Conservation (phyloP, 2,888 invertebrate species). For the Lasiommata megera region DNA sequence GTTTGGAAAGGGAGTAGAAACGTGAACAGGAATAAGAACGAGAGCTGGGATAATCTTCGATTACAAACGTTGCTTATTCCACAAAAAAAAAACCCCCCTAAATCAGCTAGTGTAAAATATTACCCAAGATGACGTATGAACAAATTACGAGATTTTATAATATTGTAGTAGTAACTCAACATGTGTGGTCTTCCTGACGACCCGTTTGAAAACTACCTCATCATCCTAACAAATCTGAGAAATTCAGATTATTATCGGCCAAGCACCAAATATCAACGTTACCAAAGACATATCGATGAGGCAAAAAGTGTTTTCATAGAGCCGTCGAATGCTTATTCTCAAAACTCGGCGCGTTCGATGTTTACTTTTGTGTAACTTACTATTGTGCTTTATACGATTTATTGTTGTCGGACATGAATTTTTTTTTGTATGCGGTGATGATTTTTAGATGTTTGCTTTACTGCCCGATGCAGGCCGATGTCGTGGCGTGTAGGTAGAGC, state of each 20-base stretch:
- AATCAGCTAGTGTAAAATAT: no score
- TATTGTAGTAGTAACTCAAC: not conserved
- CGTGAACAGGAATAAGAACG: no score
- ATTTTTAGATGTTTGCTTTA: slow-evolving; percentile 77
- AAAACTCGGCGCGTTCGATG: slow-evolving; percentile 50
- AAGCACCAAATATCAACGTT: slow-evolving; percentile 11
- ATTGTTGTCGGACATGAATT: slow-evolving; percentile 56
- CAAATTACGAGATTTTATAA: no score
- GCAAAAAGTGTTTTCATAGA: slow-evolving; percentile 44
- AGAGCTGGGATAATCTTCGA: no score
- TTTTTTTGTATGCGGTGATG: slow-evolving; percentile 53
- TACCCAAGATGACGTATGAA: no score
- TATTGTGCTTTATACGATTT: slow-evolving; percentile 59
- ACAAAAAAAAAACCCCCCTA: no score
- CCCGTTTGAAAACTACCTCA: not conserved
- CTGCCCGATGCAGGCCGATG: slow-evolving; percentile 72
- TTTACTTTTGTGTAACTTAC: slow-evolving; percentile 65
- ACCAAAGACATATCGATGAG: slow-evolving; percentile 12
- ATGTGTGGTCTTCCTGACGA: slow-evolving; percentile 7
- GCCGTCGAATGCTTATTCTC: slow-evolving; percentile 44
- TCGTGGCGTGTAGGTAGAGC: slow-evolving; percentile 71
- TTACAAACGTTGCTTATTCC: no score
- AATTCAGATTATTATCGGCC: slow-evolving; percentile 9
- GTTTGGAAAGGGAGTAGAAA: no score
- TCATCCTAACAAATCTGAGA: slow-evolving; percentile 12